Percentiles rank a stretch among this genome's conserved stretches.
Evolutionary conservation across 2,797 vertebrate genomes (phyloP).

Genomic region (Myotis vivesi): DNA sequence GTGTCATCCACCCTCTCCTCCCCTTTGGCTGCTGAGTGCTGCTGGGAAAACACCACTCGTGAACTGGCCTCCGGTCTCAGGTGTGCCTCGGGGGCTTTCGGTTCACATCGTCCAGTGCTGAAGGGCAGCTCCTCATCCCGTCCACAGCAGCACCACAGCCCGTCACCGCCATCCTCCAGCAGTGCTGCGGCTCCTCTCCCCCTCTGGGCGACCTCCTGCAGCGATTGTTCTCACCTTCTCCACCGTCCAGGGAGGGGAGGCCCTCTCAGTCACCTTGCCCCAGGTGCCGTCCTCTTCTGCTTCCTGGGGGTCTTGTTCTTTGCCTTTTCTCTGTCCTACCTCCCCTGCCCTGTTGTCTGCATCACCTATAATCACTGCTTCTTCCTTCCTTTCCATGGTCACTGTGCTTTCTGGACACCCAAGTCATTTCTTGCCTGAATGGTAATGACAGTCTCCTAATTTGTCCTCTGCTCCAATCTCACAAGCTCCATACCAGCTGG

Average conservation of each 20-base stretch:
- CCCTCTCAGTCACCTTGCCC: accelerated
- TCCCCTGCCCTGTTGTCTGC: background rate
- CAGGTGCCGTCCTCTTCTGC: background rate
- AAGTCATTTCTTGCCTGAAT: background rate
- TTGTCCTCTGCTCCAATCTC: background rate
- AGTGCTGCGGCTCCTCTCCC: accelerated
- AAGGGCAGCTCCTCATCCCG: background rate
- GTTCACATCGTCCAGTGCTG: no score
- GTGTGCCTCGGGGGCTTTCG: background rate
- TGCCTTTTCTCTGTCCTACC: no score
- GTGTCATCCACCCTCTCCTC: background rate
- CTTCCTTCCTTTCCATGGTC: background rate
- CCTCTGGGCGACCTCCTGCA: accelerated
- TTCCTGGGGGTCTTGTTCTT: background rate
- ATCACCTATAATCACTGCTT: background rate
- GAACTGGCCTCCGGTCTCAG: background rate
- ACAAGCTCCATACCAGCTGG: background rate
- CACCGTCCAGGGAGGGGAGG: accelerated
- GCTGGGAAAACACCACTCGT: accelerated
- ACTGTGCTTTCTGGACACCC: background rate
- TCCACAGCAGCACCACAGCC: background rate
- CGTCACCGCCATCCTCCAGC: accelerated
- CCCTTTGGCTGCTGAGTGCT: background rate
- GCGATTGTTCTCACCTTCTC: accelerated
- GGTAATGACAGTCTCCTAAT: background rate